These are phyloP conservation scores for Drosophila melanica DNA, from an alignment of 1,140 invertebrate species.

Conservation along the genomic window DNA sequence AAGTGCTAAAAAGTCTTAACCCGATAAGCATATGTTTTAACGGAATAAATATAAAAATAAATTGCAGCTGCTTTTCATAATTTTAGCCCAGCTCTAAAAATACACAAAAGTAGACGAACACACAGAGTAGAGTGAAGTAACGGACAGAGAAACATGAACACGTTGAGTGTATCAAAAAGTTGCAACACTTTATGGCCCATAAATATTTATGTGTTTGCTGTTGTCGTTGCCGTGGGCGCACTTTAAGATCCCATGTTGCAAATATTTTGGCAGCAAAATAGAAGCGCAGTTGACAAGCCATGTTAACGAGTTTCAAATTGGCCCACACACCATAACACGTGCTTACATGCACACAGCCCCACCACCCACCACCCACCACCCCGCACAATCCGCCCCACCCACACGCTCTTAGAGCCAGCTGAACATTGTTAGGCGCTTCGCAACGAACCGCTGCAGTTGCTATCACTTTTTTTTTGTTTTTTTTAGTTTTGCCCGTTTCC, in stretches of 20 bases:
- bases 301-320: slow-evolving; percentile 72
- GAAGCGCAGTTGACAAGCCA: slow-evolving; percentile 67
- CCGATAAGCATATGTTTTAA: too few relatives aligned
- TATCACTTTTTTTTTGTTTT: background rate
- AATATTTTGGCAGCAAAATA: slow-evolving; percentile 78
- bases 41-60: background rate
- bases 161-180: slow-evolving; percentile 74
- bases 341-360: slow-evolving; percentile 2
- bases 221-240: slow-evolving; percentile 53
- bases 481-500: slow-evolving; percentile 10
- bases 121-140: background rate
- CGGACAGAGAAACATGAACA: slow-evolving; percentile 4
- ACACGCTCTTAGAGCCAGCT: background rate
- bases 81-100: background rate
- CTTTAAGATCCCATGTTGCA: slow-evolving; percentile 50
- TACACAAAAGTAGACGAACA: background rate
- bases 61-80: background rate
- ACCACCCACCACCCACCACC: background rate
- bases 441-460: slow-evolving; percentile 22
- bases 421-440: slow-evolving; percentile 4
- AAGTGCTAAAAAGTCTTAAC: too few relatives aligned
- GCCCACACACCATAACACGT: slow-evolving; percentile 30
- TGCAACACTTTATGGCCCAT: slow-evolving; percentile 78
- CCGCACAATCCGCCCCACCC: background rate
- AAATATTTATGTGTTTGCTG: slow-evolving; percentile 72